phyloP scores from a whole-genome alignment of 2,888 invertebrate species.

The Drosophila conformis region DNA sequence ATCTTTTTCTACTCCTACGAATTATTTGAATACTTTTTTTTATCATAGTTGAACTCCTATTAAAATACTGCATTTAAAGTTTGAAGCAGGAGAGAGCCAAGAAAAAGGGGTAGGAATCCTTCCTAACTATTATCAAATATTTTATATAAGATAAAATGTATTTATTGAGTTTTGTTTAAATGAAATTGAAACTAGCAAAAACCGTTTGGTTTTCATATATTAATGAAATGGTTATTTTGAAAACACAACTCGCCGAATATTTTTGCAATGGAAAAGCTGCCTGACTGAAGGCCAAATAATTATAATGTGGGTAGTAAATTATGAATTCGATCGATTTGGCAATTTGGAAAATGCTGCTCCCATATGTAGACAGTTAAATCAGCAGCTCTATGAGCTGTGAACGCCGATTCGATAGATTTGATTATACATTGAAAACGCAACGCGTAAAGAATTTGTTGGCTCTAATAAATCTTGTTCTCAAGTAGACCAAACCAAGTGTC shows the following conservation, averaged over 20 bases:
- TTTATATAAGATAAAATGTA: neutral
- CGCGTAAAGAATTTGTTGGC: constrained; percentile 1
- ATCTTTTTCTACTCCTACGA: constrained; percentile 89
- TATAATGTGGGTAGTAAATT: constrained; percentile 32
- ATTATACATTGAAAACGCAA: constrained; percentile 9
- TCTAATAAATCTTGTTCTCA: constrained; percentile 32
- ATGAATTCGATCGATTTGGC: constrained; percentile 34
- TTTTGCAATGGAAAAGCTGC: constrained; percentile 15
- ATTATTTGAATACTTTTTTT: neutral
- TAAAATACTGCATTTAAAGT: neutral
- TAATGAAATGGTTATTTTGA: constrained; percentile 12
- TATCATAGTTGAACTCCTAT: neutral
- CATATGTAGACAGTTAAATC: constrained; percentile 2
- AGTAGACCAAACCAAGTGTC: constrained; percentile 29
- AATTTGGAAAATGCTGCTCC: constrained; percentile 17
- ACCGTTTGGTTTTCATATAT: neutral
- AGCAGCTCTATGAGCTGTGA: constrained; percentile 19
- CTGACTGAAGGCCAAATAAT: constrained; percentile 35
- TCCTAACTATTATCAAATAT: neutral
- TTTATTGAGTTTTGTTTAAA: neutral
- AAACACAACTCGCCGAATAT: constrained; percentile 19
- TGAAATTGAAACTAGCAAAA: neutral
- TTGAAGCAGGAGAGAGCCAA: neutral
- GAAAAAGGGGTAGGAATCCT: neutral
- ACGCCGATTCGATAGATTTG: constrained; percentile 16